phyloP scores from a whole-genome alignment of 2,888 invertebrate species.

The Eupithecia exiguata region DNA sequence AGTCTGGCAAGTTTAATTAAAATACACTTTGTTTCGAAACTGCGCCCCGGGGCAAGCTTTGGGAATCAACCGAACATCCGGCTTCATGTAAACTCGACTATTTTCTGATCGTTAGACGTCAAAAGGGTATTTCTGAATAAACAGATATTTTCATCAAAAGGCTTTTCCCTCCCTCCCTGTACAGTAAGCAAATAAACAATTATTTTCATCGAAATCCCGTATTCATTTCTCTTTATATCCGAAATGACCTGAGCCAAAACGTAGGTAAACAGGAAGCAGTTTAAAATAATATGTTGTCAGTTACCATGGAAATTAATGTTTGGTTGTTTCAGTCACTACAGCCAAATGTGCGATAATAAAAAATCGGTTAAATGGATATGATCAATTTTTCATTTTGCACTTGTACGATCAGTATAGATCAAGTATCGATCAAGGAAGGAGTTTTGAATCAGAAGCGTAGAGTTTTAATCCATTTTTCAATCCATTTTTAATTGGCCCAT shows the following conservation, averaged over 20 bases:
- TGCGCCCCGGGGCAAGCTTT: neutral
- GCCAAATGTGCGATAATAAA: too few species aligned
- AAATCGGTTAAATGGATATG: neutral
- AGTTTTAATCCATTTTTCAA: neutral
- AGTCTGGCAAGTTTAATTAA: neutral
- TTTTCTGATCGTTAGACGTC: neutral
- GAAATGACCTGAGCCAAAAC: neutral
- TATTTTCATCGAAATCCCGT: neutral
- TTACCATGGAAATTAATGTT: neutral
- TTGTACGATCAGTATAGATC: neutral
- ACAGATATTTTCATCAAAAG: neutral
- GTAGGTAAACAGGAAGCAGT: neutral
- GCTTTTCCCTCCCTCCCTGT: neutral
- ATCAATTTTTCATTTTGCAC: neutral
- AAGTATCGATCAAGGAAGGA: neutral
- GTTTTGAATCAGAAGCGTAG: neutral
- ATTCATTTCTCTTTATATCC: neutral
- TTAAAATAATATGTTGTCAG: neutral
- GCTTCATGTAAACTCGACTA: neutral
- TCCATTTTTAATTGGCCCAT: neutral
- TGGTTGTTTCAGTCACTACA: neutral
- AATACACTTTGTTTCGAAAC: neutral
- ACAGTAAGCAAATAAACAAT: neutral
- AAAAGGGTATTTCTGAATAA: neutral
- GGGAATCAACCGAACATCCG: neutral